Conservation (phyloP, 1,140 invertebrate genomes). For the Hydropsyche tenuis region DNA sequence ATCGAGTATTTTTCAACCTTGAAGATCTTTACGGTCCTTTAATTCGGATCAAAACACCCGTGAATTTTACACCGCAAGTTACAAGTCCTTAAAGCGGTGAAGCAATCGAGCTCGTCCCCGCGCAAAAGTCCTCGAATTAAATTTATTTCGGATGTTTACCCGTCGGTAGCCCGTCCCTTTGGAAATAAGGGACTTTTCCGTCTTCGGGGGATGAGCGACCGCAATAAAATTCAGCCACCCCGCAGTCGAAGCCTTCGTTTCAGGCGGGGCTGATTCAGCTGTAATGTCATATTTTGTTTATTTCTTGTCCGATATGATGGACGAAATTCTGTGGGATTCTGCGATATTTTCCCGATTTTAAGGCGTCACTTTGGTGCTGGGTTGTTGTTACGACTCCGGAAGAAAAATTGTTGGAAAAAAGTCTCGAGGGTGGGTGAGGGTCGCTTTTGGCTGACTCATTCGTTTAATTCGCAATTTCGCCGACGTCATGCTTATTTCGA, state of each 20-base stretch:
- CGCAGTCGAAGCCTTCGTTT: no score
- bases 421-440: neutral
- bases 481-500: slow-evolving; percentile 36
- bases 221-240: slow-evolving; percentile 28
- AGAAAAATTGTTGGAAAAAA: neutral
- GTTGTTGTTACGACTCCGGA: neutral
- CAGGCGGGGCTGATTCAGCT: slow-evolving; percentile 34
- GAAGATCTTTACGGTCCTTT: no score
- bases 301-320: slow-evolving; percentile 19
- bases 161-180: slow-evolving; percentile 21
- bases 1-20: no score
- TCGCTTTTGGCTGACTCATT: slow-evolving; percentile 42
- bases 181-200: neutral
- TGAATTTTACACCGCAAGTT: no score
- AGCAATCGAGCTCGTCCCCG: no score
- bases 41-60: no score
- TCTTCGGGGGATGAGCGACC: neutral
- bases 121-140: slow-evolving; percentile 26
- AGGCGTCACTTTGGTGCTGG: neutral
- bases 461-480: slow-evolving; percentile 45
- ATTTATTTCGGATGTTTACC: slow-evolving; percentile 36
- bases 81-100: no score
- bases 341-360: neutral
- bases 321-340: neutral
- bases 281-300: slow-evolving; percentile 41